A percentile compares a stretch with the other conserved stretches of the same genome.
These are phyloP conservation scores for Sebastes jordani DNA, from an alignment of 2,797 vertebrate genomes.

Conservation along the genomic window DNA sequence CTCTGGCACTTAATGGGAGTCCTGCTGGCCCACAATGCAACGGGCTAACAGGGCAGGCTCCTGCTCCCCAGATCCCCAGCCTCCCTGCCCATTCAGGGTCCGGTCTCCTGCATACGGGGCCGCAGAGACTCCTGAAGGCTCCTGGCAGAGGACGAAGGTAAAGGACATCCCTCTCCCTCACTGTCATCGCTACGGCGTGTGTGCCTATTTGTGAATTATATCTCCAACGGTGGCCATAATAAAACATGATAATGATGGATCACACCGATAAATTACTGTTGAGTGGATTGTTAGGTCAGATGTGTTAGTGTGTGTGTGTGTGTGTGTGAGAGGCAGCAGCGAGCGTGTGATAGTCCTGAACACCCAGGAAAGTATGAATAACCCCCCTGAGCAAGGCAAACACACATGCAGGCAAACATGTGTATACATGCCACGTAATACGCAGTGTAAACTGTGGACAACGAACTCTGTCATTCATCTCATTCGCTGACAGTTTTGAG, in stretches of 20 bases:
- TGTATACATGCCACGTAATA: background rate
- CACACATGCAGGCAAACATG: slow-evolving; percentile 29
- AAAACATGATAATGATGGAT: slow-evolving; percentile 88
- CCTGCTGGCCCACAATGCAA: slow-evolving; percentile 74
- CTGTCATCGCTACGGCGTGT: slow-evolving; percentile 71
- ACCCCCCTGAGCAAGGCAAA: slow-evolving; percentile 47
- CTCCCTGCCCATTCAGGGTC: slow-evolving; percentile 62
- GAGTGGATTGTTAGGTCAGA: slow-evolving; percentile 79
- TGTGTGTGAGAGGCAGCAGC: slow-evolving; percentile 41
- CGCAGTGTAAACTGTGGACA: background rate
- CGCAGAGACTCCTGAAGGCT: slow-evolving; percentile 68
- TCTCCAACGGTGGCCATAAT: slow-evolving; percentile 82
- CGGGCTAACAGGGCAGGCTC: slow-evolving; percentile 62
- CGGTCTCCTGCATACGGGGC: slow-evolving; percentile 58
- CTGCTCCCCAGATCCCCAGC: slow-evolving; percentile 68
- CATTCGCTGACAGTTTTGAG: background rate
- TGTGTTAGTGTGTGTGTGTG: slow-evolving; percentile 59
- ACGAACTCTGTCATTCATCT: background rate
- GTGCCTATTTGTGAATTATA: slow-evolving; percentile 82
- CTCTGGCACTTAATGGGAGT: slow-evolving; percentile 67
- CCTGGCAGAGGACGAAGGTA: slow-evolving; percentile 78
- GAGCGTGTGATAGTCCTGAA: slow-evolving; percentile 53
- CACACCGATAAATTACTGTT: slow-evolving; percentile 82
- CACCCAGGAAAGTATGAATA: slow-evolving; percentile 50
- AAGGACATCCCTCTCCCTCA: slow-evolving; percentile 82